Conservation (phyloP, 2,888 invertebrate species). For the Stramonita haemastoma region DNA sequence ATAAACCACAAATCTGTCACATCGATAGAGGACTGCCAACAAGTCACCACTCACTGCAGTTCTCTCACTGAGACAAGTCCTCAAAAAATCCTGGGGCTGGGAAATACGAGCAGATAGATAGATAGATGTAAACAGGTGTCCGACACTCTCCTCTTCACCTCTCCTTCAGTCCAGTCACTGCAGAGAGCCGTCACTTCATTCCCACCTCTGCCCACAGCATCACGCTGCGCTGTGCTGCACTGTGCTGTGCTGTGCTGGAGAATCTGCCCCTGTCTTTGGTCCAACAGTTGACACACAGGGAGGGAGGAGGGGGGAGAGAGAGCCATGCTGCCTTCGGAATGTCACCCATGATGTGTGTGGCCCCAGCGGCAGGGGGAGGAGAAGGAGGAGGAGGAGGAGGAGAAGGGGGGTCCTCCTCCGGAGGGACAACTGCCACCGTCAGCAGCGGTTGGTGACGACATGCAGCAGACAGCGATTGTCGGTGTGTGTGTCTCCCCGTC, state of each 20-base stretch:
- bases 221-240: no score
- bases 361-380: not conserved
- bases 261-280: not conserved
- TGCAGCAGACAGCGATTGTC: not conserved
- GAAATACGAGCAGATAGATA: not conserved
- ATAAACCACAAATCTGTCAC: no score
- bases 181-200: not conserved
- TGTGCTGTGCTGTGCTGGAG: not conserved
- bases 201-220: not conserved
- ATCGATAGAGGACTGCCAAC: no score
- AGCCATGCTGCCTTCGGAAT: not conserved
- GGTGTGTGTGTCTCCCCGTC: not conserved
- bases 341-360: not conserved
- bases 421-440: not conserved
- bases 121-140: not conserved
- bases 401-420: not conserved
- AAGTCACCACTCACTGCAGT: not conserved
- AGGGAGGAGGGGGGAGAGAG: no score
- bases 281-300: not conserved
- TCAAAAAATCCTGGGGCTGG: not conserved
- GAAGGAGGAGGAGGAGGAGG: no score
- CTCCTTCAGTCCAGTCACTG: not conserved
- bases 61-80: conserved; percentile 2
- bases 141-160: not conserved
- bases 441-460: not conserved